Base-by-base conservation (phyloP, 2,888 invertebrate genomes). In the Drosophila diplacantha region DNA sequence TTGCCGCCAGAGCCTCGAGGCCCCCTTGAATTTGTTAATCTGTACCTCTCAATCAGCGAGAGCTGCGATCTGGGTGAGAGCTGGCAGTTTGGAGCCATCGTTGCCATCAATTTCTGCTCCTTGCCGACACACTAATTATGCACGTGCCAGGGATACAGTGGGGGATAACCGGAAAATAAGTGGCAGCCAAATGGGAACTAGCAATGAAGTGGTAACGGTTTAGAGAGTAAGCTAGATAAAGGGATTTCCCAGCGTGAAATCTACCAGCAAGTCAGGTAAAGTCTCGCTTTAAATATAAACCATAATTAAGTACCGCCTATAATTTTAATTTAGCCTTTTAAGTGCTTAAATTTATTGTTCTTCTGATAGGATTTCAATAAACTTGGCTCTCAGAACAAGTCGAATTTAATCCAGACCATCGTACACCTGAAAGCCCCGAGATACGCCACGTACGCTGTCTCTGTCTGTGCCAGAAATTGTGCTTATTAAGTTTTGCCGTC, bases 21-120 rank as follows among this genome's bases (percentile, higher is more conserved):
- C 20, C 8, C 67, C 71, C 53, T 69, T 60, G 66, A 74, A 74
- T 81, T 76, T 81, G 77, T 79, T 81, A 81, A 81, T 81, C 80
- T 82, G 71, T 66, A 59, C 67, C 84, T 80, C 82, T 81, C 80
- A 81, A 83, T 81, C 80, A 82, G 74, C 64, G 54, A 44, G 11
- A 56, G 56, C 63, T 56, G 62, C 51, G 31, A 20, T 14, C 26
- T 38, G 31, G 20, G 31, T 14, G 14, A 14, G 14, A 39, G 29
- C 29, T 29, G 29, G 29, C 29, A 29, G 29, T 29, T 29, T 29
- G 29, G 29, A 29, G n/a, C 34, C 29, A 29, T 29, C 47, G 29
- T 29, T 41, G 29, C 43, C 37, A 57, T 52, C 37, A 47, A 44
- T 51, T 55, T 55, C 44, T 39, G 52, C 53, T 54, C 49, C 51